Evolutionary conservation across 2,888 invertebrate genomes (phyloP).

Genomic region (Eugnorisma glareosa): DNA sequence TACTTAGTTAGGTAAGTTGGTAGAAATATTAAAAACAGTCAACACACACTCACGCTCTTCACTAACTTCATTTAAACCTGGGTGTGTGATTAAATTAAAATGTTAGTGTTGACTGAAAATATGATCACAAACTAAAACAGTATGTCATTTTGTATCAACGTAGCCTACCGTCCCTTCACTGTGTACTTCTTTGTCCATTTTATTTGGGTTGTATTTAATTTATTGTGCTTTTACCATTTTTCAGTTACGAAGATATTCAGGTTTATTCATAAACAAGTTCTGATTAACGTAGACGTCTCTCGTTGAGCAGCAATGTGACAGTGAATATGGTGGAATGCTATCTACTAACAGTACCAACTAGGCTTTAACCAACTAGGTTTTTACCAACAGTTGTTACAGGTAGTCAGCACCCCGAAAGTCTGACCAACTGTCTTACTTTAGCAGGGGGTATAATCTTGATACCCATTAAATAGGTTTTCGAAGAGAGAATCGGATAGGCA

Average conservation of each 20-base stretch:
- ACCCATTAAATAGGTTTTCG: neutral
- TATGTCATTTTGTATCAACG: neutral
- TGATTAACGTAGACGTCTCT: neutral
- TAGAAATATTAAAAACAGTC: neutral
- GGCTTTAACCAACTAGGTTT: no score
- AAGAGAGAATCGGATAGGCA: neutral
- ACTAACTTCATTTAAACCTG: neutral
- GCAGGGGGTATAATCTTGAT: neutral
- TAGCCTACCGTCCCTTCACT: neutral
- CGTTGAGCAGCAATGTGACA: neutral
- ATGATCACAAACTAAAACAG: neutral
- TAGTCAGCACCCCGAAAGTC: neutral
- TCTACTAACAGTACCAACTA: neutral
- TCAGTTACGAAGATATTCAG: neutral
- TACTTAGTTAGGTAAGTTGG: neutral
- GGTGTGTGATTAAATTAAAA: neutral
- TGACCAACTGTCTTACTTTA: neutral
- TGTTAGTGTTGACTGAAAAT: neutral
- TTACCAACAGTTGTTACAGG: neutral
- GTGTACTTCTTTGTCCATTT: neutral
- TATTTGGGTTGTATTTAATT: neutral
- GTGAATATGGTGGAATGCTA: neutral
- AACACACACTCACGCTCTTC: neutral
- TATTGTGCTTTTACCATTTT: neutral
- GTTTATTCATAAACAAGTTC: neutral